Conservation (phyloP, 2,797 vertebrate species). For the Lemur catta region DNA sequence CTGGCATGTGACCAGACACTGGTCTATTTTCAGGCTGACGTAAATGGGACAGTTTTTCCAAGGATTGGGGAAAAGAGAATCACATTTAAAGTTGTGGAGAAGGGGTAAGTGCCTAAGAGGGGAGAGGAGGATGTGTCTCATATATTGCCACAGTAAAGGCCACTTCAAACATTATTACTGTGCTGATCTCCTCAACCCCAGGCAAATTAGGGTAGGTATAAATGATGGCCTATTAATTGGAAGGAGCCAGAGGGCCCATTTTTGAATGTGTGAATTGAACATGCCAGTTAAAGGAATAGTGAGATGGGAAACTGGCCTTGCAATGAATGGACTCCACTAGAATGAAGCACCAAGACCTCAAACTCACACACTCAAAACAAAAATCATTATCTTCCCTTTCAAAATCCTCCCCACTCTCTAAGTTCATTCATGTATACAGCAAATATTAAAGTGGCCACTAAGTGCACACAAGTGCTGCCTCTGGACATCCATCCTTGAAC, state of each 20-base stretch:
- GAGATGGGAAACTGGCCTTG: background rate
- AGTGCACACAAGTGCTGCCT: background rate
- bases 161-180: background rate
- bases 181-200: background rate
- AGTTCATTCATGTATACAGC: background rate
- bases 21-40: constrained; percentile 58
- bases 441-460: background rate
- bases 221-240: background rate
- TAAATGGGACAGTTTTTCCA: constrained; percentile 62
- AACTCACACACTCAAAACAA: background rate
- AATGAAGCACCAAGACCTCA: background rate
- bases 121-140: background rate
- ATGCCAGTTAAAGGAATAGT: constrained; percentile 18
- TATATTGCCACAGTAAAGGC: background rate
- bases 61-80: constrained; percentile 8
- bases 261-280: background rate
- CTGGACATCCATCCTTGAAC: background rate
- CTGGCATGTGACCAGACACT: constrained; percentile 39
- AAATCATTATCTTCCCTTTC: background rate
- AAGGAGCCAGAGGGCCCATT: constrained; percentile 8
- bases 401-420: background rate
- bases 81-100: constrained; percentile 32
- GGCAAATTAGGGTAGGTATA: constrained; percentile 25
- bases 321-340: background rate
- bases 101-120: background rate